A percentile compares a stretch with the other conserved stretches of the same genome.
phyloP scores from a whole-genome alignment of 2,797 vertebrate species.

The Lithobates pipiens region DNA sequence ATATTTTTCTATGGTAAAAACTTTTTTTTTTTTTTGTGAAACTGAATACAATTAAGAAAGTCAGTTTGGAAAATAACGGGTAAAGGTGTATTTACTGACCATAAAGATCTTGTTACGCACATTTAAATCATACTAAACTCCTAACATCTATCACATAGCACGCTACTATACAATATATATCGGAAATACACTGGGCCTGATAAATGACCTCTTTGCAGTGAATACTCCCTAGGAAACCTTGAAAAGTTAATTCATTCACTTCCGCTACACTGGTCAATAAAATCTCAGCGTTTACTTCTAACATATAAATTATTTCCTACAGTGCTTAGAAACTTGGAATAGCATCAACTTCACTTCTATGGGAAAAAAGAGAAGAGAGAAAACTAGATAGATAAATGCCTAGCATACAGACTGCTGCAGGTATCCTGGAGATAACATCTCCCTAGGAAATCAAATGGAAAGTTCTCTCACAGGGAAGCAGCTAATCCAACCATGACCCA shows the following conservation, averaged over 20 bases:
- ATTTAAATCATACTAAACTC: no score
- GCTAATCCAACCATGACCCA: background rate
- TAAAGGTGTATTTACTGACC: background rate
- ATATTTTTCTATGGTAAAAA: no score
- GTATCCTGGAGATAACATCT: background rate
- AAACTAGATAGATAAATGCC: background rate
- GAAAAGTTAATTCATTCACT: background rate
- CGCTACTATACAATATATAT: background rate
- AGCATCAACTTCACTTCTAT: background rate
- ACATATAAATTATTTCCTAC: background rate
- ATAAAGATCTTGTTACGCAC: no score
- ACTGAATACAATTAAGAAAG: no score
- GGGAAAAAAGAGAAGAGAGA: background rate
- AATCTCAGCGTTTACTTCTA: slow-evolving; percentile 2
- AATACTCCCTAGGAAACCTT: background rate
- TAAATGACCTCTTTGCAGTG: background rate
- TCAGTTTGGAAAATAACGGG: no score
- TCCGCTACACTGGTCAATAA: background rate
- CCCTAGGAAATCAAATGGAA: background rate
- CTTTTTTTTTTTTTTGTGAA: no score
- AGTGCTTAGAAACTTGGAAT: slow-evolving; percentile 4
- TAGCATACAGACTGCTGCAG: background rate
- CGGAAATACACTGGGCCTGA: background rate
- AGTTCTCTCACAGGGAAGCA: background rate
- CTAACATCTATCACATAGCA: background rate